phyloP scores from a whole-genome alignment of 2,797 vertebrate species.

The Parauchenoglanis punctatus region DNA sequence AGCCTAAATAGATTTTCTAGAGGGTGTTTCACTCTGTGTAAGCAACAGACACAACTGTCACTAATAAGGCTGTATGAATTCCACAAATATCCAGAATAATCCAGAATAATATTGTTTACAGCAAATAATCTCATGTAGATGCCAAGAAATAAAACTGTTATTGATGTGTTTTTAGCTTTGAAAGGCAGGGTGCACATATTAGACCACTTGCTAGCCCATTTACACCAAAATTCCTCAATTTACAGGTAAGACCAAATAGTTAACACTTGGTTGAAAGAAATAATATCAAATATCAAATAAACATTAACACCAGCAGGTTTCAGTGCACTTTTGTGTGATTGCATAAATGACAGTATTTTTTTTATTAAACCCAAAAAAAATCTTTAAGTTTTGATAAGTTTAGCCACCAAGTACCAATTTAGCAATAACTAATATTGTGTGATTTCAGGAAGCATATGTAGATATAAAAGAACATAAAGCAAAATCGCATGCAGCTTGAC shows the following conservation, averaged over 20 bases:
- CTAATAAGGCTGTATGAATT: background rate
- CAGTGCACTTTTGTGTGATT: background rate
- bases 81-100: background rate
- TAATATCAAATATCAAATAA: too few species aligned
- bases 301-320: background rate
- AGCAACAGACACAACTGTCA: background rate
- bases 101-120: too few species aligned
- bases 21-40: background rate
- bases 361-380: background rate
- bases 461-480: background rate
- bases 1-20: background rate
- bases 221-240: too few species aligned
- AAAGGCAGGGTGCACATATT: background rate
- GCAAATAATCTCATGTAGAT: background rate
- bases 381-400: background rate
- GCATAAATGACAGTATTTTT: background rate
- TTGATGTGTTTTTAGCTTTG: background rate
- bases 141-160: background rate
- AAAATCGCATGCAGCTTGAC: constrained; percentile 47
- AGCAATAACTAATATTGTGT: background rate
- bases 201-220: background rate
- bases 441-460: background rate
- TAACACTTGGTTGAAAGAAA: too few species aligned
- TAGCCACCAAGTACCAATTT: background rate
- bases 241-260: too few species aligned